Evolutionary conservation across 2,113 vertebrate genomes (phyloP).

Genomic region (Labeo catla): DNA sequence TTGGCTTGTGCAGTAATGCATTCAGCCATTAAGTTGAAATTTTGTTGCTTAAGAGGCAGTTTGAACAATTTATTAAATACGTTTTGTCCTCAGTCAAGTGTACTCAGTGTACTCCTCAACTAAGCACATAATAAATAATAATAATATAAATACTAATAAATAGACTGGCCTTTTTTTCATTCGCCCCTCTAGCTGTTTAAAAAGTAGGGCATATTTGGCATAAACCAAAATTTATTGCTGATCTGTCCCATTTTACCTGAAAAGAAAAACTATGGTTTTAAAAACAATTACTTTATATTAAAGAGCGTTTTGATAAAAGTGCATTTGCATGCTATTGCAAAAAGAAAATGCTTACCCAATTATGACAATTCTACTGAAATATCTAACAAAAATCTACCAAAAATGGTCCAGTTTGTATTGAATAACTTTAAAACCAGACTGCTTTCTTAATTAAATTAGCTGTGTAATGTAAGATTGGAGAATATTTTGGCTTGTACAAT

Average conservation of each 20-base stretch:
- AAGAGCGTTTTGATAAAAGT: background rate
- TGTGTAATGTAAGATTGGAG: background rate
- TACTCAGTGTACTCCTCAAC: background rate
- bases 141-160: no score
- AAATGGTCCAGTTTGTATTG: background rate
- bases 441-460: background rate
- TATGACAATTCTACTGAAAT: background rate
- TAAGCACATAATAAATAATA: background rate
- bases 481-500: background rate
- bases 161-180: background rate
- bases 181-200: background rate
- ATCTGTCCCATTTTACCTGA: background rate
- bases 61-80: background rate
- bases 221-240: background rate
- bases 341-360: background rate
- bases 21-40: background rate
- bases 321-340: background rate
- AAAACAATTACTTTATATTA: background rate
- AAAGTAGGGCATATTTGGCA: background rate
- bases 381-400: background rate
- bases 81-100: no score
- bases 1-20: background rate
- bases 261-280: background rate
- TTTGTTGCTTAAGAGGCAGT: background rate
- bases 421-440: background rate